Conservation (phyloP, 2,113 vertebrate species). For the Propithecus coquereli region DNA sequence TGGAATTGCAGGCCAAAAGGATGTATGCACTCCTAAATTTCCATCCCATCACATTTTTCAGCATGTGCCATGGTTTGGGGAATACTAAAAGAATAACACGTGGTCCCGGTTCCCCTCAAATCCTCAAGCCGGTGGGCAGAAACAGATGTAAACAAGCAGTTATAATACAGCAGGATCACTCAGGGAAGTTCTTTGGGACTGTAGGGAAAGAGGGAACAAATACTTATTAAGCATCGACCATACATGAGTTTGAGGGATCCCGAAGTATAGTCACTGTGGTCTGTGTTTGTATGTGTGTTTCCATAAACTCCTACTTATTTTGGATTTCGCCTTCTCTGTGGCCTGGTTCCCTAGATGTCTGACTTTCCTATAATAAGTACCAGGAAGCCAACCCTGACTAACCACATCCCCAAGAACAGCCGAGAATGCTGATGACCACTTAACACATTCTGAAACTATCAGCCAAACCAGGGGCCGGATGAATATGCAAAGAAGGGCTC, state of each 20-base stretch:
- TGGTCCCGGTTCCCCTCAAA: background rate
- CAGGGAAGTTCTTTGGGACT: background rate
- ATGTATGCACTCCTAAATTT: background rate
- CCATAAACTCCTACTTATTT: background rate
- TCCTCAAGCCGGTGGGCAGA: background rate
- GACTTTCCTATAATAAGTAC: constrained; percentile 15
- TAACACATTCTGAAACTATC: constrained; percentile 48
- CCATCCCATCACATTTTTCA: background rate
- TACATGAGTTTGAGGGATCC: background rate
- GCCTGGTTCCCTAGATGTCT: constrained; percentile 1
- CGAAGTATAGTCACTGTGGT: background rate
- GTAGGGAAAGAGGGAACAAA: background rate
- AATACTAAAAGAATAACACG: background rate
- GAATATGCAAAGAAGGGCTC: constrained; percentile 65
- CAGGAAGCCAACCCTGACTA: constrained; percentile 32
- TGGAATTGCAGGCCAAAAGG: constrained; percentile 3
- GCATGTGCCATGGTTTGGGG: background rate
- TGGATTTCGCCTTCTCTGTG: background rate
- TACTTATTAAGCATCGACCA: constrained; percentile 14
- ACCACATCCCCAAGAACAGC: background rate
- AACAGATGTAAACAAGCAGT: background rate
- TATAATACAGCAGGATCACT: background rate
- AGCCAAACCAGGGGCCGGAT: constrained; percentile 52
- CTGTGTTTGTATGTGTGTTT: background rate
- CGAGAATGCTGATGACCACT: constrained; percentile 54